Conservation (phyloP, 1,140 invertebrate species). For the Pomacea maculata region DNA sequence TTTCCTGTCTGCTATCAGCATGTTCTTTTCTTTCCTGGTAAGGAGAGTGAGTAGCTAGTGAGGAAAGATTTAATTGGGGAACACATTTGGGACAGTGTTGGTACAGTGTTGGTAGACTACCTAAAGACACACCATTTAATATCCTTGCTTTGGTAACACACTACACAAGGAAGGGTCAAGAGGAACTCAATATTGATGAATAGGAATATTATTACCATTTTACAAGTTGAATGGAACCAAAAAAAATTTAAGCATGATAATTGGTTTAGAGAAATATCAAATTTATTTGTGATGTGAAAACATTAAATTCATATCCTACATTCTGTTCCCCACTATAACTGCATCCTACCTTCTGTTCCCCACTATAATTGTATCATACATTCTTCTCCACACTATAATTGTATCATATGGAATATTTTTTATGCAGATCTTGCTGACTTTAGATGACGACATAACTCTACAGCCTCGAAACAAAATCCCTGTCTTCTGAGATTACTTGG, state of each 20-base stretch:
- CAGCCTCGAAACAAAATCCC: constrained; percentile 76
- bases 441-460: constrained; percentile 81
- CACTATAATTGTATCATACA: too few species aligned
- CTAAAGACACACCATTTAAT: too few species aligned
- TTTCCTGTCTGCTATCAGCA: constrained; percentile 82
- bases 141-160: neutral
- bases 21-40: constrained; percentile 84
- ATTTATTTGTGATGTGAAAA: neutral
- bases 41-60: constrained; percentile 8
- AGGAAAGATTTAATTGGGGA: too few species aligned
- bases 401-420: too few species aligned
- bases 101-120: too few species aligned
- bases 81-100: too few species aligned
- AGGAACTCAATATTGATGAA: neutral
- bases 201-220: neutral
- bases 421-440: constrained; percentile 72
- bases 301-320: neutral
- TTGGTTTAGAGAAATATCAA: neutral
- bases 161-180: neutral
- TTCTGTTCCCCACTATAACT: too few species aligned
- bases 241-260: too few species aligned
- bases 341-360: too few species aligned
- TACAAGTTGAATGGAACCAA: neutral
- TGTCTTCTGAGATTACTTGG: constrained; percentile 73
- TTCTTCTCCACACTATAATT: too few species aligned